These are phyloP conservation scores for Bombus waltoni DNA, from an alignment of 1,140 invertebrate genomes.

Conservation along the genomic window DNA sequence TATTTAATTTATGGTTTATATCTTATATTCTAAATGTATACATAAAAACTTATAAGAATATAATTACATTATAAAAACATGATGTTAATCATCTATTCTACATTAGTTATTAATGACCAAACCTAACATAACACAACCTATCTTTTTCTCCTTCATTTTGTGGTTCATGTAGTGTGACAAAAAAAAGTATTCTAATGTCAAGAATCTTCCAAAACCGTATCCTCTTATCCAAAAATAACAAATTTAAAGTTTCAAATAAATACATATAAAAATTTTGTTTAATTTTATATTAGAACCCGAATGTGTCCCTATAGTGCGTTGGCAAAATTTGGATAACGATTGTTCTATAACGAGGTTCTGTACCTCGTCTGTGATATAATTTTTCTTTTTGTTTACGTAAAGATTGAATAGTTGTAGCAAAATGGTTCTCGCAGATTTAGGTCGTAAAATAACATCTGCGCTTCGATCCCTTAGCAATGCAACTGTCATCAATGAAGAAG, in stretches of 20 bases:
- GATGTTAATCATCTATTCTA: conserved; percentile 6
- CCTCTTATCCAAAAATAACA: not conserved
- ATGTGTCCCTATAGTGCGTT: conserved; percentile 62
- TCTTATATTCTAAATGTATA: too few relatives aligned
- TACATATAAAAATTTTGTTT: conserved; percentile 6
- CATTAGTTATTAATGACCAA: conserved; percentile 27
- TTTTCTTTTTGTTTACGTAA: conserved; percentile 44
- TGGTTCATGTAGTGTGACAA: not conserved
- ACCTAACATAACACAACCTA: conserved; percentile 42
- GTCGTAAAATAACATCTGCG: conserved; percentile 99
- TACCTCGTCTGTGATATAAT: conserved; percentile 2
- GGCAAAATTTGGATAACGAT: conserved; percentile 51
- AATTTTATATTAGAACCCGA: conserved; percentile 17
- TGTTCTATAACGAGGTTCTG: not conserved
- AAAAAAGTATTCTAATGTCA: conserved; percentile 7
- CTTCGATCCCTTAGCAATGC: conserved; percentile 98
- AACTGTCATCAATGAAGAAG: conserved; percentile 99
- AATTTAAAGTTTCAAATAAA: not conserved
- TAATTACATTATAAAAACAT: not conserved
- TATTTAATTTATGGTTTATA: too few relatives aligned
- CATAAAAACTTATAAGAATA: not conserved
- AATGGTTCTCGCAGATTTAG: conserved; percentile 99
- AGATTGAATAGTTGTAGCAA: conserved; percentile 75
- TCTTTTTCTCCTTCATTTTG: conserved; percentile 9
- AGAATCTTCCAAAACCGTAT: not conserved